Base-by-base conservation (phyloP, 2,888 invertebrate genomes). In the Eupithecia vulgata region DNA sequence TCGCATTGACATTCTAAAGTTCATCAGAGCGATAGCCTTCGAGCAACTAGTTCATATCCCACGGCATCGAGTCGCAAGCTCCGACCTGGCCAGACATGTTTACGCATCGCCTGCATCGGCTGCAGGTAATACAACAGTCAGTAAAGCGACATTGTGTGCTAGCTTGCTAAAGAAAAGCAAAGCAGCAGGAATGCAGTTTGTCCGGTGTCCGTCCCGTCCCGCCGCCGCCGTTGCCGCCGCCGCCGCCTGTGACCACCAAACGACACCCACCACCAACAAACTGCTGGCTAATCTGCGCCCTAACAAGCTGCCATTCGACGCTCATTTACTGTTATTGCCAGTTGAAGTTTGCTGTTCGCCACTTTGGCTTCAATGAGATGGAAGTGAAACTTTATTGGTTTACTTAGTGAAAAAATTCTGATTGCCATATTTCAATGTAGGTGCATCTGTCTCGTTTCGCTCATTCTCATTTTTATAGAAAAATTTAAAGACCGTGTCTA, bases 181-280 rank as follows among this genome's bases (percentile, higher is more conserved):
- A 65, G 73, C 48, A 75, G 68, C 67, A 72, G 82, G 85, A 85
- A 84, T 85, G 86, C 78, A 70, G 84, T 73, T 75, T 66, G 75
- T 79, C 80, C 75, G 77, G 82, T 79, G 77, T 66, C 68, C 73
- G 70, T 72, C 69, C 73, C 76, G 72, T 5, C 62, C 78, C 81
- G 79, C 76, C 70, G n/a, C n/a, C n/a, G n/a, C n/a, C n/a, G n/a
- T n/a, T n/a, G 30, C 30, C 30, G 30, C 30, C 30, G 30, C 30
- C 30, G 30, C 78, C 81, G 79, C 76, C 70, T 77, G 34, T 71
- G 78, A 79, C 72, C 71, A 70, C 72, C 62, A 34, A 67, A 68
- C 74, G 70, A 71, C 74, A 68, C 68, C 71, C 71, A 68, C 68
- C 71, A 57, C 45, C 65, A 59, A 52, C 48, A n/a, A 52, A 68